Conservation (phyloP, 2,113 vertebrate genomes). For the Leptodactylus fuscus region DNA sequence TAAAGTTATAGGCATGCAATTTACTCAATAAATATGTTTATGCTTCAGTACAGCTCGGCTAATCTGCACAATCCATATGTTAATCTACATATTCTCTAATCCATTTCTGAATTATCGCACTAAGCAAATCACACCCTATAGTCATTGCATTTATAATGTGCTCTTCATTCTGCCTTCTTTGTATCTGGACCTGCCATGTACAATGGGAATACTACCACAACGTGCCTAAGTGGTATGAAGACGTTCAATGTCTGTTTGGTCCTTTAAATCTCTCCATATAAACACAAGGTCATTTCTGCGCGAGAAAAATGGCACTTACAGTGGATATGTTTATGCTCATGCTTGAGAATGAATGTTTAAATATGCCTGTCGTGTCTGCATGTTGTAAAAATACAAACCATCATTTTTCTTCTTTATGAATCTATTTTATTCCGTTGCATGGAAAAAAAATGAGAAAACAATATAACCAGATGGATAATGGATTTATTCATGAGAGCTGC, state of each 20-base stretch:
- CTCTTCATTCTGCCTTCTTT: neutral
- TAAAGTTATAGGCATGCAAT: neutral
- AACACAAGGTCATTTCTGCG: slow-evolving; percentile 44
- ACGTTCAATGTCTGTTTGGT: neutral
- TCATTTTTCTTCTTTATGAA: slow-evolving; percentile 58
- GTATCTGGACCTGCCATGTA: neutral
- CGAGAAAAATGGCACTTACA: slow-evolving; percentile 30
- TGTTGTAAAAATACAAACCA: slow-evolving; percentile 54
- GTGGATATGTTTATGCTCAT: slow-evolving; percentile 43
- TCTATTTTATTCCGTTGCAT: slow-evolving; percentile 52
- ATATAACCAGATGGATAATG: slow-evolving; percentile 60
- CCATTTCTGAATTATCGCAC: neutral
- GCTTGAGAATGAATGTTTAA: slow-evolving; percentile 56
- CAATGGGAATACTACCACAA: neutral
- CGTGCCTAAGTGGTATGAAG: neutral
- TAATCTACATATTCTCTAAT: neutral
- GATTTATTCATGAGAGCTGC: slow-evolving; percentile 59
- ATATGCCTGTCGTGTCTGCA: slow-evolving; percentile 54
- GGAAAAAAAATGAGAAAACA: slow-evolving; percentile 52
- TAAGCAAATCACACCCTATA: neutral
- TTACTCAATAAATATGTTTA: neutral
- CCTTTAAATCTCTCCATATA: slow-evolving; percentile 29
- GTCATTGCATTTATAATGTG: slow-evolving; percentile 10
- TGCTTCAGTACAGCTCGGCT: neutral
- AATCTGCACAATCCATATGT: slow-evolving; percentile 23